These are phyloP conservation scores for Nemapogon koenigi DNA, from an alignment of 2,888 invertebrate species.

Conservation along the genomic window DNA sequence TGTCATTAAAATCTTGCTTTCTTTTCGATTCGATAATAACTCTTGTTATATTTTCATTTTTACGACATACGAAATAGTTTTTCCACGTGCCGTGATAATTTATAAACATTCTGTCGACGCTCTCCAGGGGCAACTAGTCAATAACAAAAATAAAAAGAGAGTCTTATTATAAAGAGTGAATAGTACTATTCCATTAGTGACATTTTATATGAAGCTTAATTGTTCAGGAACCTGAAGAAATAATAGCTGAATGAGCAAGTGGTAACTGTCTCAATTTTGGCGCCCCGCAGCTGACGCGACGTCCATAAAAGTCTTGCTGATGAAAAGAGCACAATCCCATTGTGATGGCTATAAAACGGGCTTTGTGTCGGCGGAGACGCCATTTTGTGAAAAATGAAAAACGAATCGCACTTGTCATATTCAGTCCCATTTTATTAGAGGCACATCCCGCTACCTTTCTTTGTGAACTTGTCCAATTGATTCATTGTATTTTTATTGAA, in stretches of 20 bases:
- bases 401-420: constrained; percentile 52
- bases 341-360: constrained; percentile 53
- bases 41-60: too few relatives aligned
- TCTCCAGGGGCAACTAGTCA: too few relatives aligned
- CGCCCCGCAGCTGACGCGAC: constrained; percentile 46
- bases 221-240: too few relatives aligned
- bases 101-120: too few relatives aligned
- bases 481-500: constrained; percentile 18
- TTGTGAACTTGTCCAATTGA: constrained; percentile 27
- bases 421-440: constrained; percentile 34
- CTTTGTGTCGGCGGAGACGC: constrained; percentile 49
- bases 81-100: too few relatives aligned
- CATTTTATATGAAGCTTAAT: too few relatives aligned
- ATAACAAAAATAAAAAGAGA: too few relatives aligned
- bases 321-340: constrained; percentile 60
- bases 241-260: constrained; percentile 7
- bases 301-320: constrained; percentile 51
- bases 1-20: too few relatives aligned
- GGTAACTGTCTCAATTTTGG: constrained; percentile 49
- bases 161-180: too few relatives aligned
- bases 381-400: constrained; percentile 58
- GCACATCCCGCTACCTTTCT: constrained; percentile 21
- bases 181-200: too few relatives aligned
- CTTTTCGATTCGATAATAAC: too few relatives aligned
- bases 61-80: too few relatives aligned